Evolutionary conservation across 2,888 invertebrate genomes (phyloP).

Genomic region (Tipula helvola): DNA sequence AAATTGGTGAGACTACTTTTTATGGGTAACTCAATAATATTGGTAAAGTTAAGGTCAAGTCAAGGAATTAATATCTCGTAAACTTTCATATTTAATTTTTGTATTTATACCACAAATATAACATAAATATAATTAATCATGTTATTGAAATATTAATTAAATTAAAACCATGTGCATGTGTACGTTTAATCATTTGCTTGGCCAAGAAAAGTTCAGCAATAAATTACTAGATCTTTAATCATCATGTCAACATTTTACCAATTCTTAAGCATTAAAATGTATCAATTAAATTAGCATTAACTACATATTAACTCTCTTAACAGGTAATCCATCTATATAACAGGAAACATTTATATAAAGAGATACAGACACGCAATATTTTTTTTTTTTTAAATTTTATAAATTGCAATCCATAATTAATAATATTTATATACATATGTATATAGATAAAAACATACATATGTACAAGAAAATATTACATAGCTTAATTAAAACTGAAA

Average conservation of each 20-base stretch:
- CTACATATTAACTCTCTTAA: neutral
- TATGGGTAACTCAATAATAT: neutral
- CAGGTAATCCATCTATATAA: neutral
- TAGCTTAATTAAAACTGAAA: neutral
- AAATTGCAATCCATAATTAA: neutral
- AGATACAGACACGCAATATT: neutral
- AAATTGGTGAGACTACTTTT: neutral
- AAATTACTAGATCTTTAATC: neutral
- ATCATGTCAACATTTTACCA: neutral
- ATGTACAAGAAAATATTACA: neutral
- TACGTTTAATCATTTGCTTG: neutral
- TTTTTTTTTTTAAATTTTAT: neutral
- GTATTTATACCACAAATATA: no score
- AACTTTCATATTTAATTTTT: neutral
- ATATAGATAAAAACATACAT: neutral
- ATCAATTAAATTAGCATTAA: constrained; percentile 4
- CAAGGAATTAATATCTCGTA: neutral
- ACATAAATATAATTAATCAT: no score
- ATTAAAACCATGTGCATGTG: no score
- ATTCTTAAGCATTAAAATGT: neutral
- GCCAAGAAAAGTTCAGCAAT: neutral
- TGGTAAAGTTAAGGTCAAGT: neutral
- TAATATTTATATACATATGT: neutral
- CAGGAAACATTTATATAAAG: neutral
- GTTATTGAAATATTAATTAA: no score